Evolutionary conservation across 1,140 invertebrate genomes (phyloP), one percentile per base, ranked within the genome.

Genomic region (Leptonema lineaticorne): DNA sequence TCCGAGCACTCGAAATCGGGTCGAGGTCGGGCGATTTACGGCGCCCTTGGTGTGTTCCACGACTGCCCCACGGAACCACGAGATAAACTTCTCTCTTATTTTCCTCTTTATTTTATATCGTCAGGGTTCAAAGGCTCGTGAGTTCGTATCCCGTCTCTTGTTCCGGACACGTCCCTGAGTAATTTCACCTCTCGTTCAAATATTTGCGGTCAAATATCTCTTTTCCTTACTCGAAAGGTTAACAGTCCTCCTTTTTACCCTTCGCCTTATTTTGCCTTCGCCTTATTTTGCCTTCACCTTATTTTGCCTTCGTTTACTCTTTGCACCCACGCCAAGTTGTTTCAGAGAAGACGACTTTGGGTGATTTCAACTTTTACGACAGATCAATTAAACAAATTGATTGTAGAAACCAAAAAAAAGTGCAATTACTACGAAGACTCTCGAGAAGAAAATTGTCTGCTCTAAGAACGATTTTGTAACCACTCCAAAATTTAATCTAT

Each of bases 251-350:
- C n/a, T n/a, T n/a, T n/a, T n/a, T 24, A 27, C 29, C 29, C 14
- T 30, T 64, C 56, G 69, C 69, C 67, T 70, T 70, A 63, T 69
- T 69, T 58, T 63, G n/a, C n/a, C n/a, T n/a, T 41, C 37, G 11
- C 11, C n/a, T n/a, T n/a, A n/a, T n/a, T n/a, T 24, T 26, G 22
- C 29, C 14, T 30, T 64, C 56, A 64, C 69, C 67, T 70, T 70
- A 63, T 69, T 69, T 58, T 63, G n/a, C n/a, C 28, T 20, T 37
- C 62, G 59, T 41, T 63, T 50, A 28, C 62, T 50, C 58, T 41
- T 37, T 16, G 48, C 63, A 41, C 68, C 68, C 68, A 69, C 63
- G 69, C 69, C 26, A 3, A 53, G 59, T 62, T 62, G 64, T 70
- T 63, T 63, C 20, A 22, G 68, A n/a, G 2, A 7, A 33, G 11